Percentiles rank a stretch among this genome's conserved stretches.
Conservation (phyloP, 1,140 invertebrate genomes). For the Paramacrobiotus metropolitanus region DNA sequence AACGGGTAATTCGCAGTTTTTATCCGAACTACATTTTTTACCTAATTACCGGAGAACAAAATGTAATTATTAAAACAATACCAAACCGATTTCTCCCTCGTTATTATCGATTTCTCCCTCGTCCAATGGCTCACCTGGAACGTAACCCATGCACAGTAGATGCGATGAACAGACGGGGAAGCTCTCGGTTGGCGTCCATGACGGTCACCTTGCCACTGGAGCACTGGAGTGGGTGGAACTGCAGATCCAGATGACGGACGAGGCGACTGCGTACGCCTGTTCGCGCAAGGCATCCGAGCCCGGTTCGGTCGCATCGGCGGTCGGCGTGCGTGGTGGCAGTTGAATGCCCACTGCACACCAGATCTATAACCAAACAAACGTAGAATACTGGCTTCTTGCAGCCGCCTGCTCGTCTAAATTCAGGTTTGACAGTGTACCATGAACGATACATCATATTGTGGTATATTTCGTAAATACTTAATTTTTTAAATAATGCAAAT, state of each 20-base stretch:
- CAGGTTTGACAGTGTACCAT: too few relatives aligned
- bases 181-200: slow-evolving; percentile 88
- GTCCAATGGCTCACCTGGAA: slow-evolving; percentile 51
- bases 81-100: too few relatives aligned
- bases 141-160: slow-evolving; percentile 74
- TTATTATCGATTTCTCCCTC: too few relatives aligned
- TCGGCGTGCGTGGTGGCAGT: not conserved
- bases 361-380: slow-evolving; percentile 6
- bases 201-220: slow-evolving; percentile 74
- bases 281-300: slow-evolving; percentile 2
- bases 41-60: too few relatives aligned
- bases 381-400: slow-evolving; percentile 1
- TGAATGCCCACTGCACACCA: slow-evolving; percentile 5
- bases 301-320: not conserved
- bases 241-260: slow-evolving; percentile 90
- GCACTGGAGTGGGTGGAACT: slow-evolving; percentile 72
- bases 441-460: too few relatives aligned
- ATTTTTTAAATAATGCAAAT: too few relatives aligned
- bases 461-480: too few relatives aligned
- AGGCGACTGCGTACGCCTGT: slow-evolving; percentile 29
- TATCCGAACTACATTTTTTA: too few relatives aligned
- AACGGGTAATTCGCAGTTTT: not conserved
- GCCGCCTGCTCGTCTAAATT: too few relatives aligned
- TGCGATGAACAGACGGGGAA: slow-evolving; percentile 83
- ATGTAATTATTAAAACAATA: too few relatives aligned